Base-by-base conservation (phyloP, 1,140 invertebrate genomes). In the Oncopeltus fasciatus region DNA sequence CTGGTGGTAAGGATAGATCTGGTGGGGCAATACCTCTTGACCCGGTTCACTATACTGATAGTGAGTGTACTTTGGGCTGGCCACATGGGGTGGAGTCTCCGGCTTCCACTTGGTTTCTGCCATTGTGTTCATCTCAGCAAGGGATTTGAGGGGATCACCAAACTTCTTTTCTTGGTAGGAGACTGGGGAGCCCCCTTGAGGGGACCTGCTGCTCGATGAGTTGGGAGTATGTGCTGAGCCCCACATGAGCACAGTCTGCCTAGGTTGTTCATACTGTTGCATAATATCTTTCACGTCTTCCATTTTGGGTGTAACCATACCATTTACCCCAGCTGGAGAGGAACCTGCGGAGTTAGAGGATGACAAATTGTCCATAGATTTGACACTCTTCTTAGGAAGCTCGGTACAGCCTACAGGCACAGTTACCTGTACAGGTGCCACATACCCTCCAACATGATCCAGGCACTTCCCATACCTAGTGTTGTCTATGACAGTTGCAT, bases 161-260 rank as follows among this genome's bases (percentile, higher is more conserved):
- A 63, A 60, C 0, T 65, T 62, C 49, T 63, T 49, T 20, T 66
- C 63, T 33, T 67, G 61, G 38, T 59, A 46, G 44, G 68, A 31
- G 18, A 66, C 62, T 31, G 62, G 63, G 11, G 67, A 66, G 65
- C 66, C 67, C 49, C 65, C 59, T 62, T 57, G 2, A 65, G 61
- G 14, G 68, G 68, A 65, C 71, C 66, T 60, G 46, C 63, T 60
- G 47, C 60, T 67, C 14, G 67, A 63, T 1, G 74, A 73, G 24
- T 73, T 71, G 1, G 74, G 74, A 74, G 5, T 72, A 71, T 12
- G 75, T 73, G 2, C 78, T 72, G 20, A 76, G 75, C 57, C 88
- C 87, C 88, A 90, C 88, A 90, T 90, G 2, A 92, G 77, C 18
- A 92, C 88, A 1, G 88, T 92, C 73, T 92, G 88, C 21, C 88